Evolutionary conservation across 2,113 vertebrate genomes (phyloP).

Genomic region (Vidua macroura): DNA sequence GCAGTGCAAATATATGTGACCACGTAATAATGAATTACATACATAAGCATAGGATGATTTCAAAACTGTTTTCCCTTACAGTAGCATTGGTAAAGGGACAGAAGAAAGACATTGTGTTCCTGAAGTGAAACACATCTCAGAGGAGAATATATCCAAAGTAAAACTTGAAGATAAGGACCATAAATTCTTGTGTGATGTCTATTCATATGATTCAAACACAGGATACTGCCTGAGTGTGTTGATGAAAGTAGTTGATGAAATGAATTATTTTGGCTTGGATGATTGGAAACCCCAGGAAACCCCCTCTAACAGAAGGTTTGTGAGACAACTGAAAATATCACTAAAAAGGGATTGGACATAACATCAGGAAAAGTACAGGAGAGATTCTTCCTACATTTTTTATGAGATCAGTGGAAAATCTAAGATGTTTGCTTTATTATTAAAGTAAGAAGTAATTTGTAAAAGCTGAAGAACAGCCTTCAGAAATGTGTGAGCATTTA

Average conservation of each 20-base stretch:
- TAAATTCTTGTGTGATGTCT: not conserved
- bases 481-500: not conserved
- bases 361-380: not conserved
- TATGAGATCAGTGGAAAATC: not conserved
- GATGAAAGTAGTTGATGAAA: not conserved
- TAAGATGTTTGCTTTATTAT: not conserved
- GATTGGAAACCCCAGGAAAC: not conserved
- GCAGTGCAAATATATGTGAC: not conserved
- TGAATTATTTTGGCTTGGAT: not conserved
- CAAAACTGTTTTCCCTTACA: not conserved
- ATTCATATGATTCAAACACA: not conserved
- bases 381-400: not conserved
- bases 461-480: not conserved
- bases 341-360: not conserved
- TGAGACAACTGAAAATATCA: not conserved
- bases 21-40: not conserved
- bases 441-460: not conserved
- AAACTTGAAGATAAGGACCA: not conserved
- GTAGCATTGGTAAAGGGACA: not conserved
- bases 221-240: not conserved
- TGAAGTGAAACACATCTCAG: not conserved
- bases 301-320: not conserved
- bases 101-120: not conserved
- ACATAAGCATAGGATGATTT: not conserved
- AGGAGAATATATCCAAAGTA: not conserved